phyloP scores from a whole-genome alignment of 2,888 invertebrate genomes.

The Clunio marinus region DNA sequence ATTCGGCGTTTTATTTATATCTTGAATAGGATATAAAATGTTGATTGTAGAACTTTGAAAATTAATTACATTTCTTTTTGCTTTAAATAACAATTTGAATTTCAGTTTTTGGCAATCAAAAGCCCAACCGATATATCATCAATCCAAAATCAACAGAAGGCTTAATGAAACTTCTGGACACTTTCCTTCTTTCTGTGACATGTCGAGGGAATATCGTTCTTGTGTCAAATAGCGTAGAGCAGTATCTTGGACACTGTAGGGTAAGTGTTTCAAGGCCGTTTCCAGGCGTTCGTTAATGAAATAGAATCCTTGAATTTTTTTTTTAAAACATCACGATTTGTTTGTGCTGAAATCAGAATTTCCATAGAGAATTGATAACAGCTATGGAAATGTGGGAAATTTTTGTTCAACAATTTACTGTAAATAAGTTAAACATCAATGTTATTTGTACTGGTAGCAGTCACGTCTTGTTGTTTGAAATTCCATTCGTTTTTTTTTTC shows the following conservation, averaged over 20 bases:
- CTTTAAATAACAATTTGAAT: slow-evolving; percentile 15
- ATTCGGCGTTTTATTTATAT: no score
- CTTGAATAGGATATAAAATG: no score
- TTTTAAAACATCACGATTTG: slow-evolving; percentile 15
- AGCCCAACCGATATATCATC: slow-evolving; percentile 43
- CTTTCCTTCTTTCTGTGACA: slow-evolving; percentile 76
- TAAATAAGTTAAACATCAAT: no score
- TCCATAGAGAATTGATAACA: no score
- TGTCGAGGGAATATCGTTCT: slow-evolving; percentile 78
- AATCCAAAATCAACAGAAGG: slow-evolving; percentile 59
- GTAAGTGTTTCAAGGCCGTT: slow-evolving; percentile 50
- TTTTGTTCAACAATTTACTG: no score
- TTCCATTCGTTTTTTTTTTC: no score
- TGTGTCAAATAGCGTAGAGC: slow-evolving; percentile 78
- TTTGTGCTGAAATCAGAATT: no score
- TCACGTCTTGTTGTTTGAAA: no score
- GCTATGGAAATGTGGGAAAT: no score
- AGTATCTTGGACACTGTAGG: slow-evolving; percentile 79
- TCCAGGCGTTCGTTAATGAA: not conserved
- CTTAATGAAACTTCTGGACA: slow-evolving; percentile 65
- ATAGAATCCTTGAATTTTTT: no score
- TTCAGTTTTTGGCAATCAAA: slow-evolving; percentile 40
- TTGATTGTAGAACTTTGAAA: no score
- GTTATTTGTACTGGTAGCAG: no score
- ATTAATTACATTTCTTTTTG: not conserved